Evolutionary conservation across 2,888 invertebrate genomes (phyloP), one percentile per base, ranked within the genome.

Genomic region (Cordilura impudica): DNA sequence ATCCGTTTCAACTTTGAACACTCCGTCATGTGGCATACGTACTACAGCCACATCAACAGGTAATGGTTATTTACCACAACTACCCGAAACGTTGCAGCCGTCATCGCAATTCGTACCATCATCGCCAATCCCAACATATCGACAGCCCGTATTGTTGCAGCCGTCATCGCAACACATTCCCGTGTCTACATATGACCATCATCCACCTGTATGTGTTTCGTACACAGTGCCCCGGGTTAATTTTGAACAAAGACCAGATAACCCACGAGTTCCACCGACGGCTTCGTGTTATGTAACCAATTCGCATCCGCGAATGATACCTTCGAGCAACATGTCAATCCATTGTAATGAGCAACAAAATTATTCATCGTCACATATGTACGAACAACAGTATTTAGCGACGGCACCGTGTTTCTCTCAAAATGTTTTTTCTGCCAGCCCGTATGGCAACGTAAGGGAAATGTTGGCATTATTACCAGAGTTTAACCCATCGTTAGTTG

Each of bases 401-500:
- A 16, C 23, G 18, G 7, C 18, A 31, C 12, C 10, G 0, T 6
- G 1, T 16, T 45, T 21, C 51, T 4, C 5, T 23, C 5, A n/a
- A n/a, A n/a, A n/a, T n/a, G n/a, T n/a, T n/a, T n/a, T n/a, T n/a
- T n/a, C 60, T n/a, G n/a, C 5, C 3, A 61, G 71, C 19, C 54
- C 61, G 8, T 76, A 60, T 18, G 65, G 60, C 6, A 65, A 29
- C 18, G 58, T 65, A 23, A 54, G 47, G 2, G 58, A 65, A 29
- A 69, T 76, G 2, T 16, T 76, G 8, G 4, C 54, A 14, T 23
- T 71, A 19, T 4, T 81, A 7, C 74, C 75, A 0, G 54, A 63
- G 12, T 74, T 78, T 29, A 51, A 82, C 10, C 74, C 69, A 14
- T 43, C 71, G 1, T 54, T 58, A 16, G 45, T 35, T 6, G 51